Conservation (phyloP, 2,888 invertebrate species). For the Incurvaria masculella region DNA sequence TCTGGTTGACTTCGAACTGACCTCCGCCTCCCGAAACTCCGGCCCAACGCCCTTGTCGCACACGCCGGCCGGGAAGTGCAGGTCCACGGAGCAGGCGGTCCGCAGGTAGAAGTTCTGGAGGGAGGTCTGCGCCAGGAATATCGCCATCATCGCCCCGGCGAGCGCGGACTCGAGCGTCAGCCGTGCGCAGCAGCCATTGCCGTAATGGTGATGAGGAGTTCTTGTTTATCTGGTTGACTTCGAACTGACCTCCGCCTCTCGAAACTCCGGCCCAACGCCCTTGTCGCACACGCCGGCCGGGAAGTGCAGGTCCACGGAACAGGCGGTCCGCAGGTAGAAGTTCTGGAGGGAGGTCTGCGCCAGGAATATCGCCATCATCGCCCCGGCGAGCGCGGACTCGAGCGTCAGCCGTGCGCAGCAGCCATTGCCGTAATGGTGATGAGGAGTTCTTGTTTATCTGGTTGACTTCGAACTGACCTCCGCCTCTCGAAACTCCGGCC, state of each 20-base stretch:
- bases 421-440: too few species aligned
- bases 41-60: constrained; percentile 57
- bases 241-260: constrained; percentile 35
- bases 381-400: constrained; percentile 68
- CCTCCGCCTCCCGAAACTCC: constrained; percentile 37
- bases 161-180: constrained; percentile 69
- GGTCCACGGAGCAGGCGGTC: constrained; percentile 71
- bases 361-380: constrained; percentile 56
- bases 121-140: constrained; percentile 61
- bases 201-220: too few species aligned
- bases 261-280: constrained; percentile 39
- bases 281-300: constrained; percentile 61
- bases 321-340: constrained; percentile 70
- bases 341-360: constrained; percentile 72
- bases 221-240: too few species aligned
- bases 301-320: constrained; percentile 65
- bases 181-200: constrained; percentile 11
- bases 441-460: too few species aligned
- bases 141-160: constrained; percentile 62
- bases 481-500: constrained; percentile 34
- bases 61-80: constrained; percentile 57
- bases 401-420: constrained; percentile 46
- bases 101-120: constrained; percentile 71
- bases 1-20: too few species aligned
- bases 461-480: too few species aligned